A percentile compares a stretch with the other conserved stretches of the same genome.
Conservation (phyloP, 1,140 invertebrate species). For the Aphis craccivora region DNA sequence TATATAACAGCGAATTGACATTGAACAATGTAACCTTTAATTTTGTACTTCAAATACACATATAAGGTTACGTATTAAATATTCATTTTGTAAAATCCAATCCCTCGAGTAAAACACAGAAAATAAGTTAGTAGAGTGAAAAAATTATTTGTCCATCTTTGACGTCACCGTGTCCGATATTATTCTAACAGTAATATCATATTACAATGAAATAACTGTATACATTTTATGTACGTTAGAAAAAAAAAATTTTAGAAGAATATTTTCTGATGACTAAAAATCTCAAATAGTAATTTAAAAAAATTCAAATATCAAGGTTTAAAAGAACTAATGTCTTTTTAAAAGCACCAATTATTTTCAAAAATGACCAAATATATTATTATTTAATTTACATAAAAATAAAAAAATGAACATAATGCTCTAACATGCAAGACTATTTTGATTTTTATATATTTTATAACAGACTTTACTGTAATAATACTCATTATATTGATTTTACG, state of each 20-base stretch:
- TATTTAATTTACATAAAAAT: neutral
- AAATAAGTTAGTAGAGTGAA: neutral
- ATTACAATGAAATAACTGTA: neutral
- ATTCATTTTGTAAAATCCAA: slow-evolving; percentile 15
- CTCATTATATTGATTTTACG: slow-evolving; percentile 15
- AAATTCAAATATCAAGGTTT: neutral
- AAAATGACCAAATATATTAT: neutral
- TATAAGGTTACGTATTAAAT: slow-evolving; percentile 5
- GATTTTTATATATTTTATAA: neutral
- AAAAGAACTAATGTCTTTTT: neutral
- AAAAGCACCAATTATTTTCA: neutral
- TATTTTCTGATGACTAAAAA: neutral
- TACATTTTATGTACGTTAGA: neutral
- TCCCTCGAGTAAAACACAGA: too few relatives aligned
- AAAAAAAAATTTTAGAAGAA: neutral
- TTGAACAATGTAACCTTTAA: neutral
- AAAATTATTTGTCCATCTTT: neutral
- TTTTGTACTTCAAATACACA: neutral
- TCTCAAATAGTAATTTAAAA: neutral
- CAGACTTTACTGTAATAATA: slow-evolving; percentile 3
- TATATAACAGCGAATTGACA: neutral
- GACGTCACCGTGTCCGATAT: neutral
- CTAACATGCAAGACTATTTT: neutral
- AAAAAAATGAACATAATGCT: neutral
- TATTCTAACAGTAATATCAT: neutral